Percentiles rank a stretch among this genome's conserved stretches.
Conservation (phyloP, 2,797 vertebrate genomes). For the Acanthis flammea region DNA sequence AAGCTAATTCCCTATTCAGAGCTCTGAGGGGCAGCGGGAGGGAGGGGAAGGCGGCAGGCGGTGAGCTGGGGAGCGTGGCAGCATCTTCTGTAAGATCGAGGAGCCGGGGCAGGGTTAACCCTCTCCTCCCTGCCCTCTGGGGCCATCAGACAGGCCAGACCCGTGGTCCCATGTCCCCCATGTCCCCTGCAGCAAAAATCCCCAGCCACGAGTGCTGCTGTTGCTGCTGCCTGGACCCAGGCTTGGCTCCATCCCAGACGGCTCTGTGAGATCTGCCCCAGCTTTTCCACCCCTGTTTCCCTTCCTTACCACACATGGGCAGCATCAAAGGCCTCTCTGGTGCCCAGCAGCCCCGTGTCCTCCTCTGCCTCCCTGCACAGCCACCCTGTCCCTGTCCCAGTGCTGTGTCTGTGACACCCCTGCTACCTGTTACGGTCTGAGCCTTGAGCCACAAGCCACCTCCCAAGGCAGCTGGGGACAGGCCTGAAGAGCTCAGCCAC, state of each 20-base stretch:
- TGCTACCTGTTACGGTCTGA: fast-evolving
- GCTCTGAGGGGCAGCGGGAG: slow-evolving; percentile 12
- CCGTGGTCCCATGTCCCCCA: fast-evolving
- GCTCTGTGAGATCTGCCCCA: fast-evolving
- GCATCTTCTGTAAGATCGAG: neutral
- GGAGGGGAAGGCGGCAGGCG: slow-evolving; percentile 16
- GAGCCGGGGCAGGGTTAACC: slow-evolving; percentile 44
- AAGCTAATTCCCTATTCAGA: slow-evolving; percentile 70
- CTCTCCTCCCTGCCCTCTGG: slow-evolving; percentile 4
- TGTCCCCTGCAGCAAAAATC: neutral
- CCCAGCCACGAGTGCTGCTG: neutral
- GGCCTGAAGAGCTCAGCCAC: neutral
- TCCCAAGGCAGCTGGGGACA: neutral
- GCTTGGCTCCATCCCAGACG: neutral
- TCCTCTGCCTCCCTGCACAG: neutral
- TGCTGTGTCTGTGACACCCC: fast-evolving
- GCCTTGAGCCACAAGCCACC: neutral
- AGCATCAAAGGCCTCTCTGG: neutral
- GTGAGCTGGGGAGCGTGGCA: slow-evolving; percentile 40
- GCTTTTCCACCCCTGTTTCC: fast-evolving
- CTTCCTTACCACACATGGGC: fast-evolving
- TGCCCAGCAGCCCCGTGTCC: neutral
- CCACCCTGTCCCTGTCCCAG: neutral
- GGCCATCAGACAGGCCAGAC: fast-evolving
- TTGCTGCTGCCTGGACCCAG: fast-evolving